Evolutionary conservation across 2,113 vertebrate species (phyloP).

Genomic region (Cavia porcellus): DNA sequence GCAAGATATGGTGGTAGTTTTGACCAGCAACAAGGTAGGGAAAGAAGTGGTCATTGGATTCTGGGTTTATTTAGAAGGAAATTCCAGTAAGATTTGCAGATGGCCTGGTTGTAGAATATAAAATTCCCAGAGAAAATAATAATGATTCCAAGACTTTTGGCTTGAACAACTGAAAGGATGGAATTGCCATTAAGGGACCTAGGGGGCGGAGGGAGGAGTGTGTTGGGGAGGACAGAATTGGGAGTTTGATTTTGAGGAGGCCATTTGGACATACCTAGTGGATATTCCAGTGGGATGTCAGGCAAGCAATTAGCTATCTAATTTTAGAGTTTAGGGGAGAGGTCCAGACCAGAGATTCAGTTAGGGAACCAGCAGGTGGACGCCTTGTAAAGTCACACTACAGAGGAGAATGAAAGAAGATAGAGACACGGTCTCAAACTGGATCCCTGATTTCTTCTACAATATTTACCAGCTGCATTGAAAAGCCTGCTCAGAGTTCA

Average conservation of each 20-base stretch:
- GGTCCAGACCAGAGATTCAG: not conserved
- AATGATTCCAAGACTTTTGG: not conserved
- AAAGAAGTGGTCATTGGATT: not conserved
- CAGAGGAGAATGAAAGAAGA: not conserved
- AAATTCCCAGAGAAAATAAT: constrained; percentile 10
- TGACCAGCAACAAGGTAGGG: not conserved
- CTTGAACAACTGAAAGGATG: not conserved
- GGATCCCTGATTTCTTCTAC: not conserved
- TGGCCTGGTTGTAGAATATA: not conserved
- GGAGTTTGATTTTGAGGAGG: not conserved
- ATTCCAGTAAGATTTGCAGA: constrained; percentile 9
- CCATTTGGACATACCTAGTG: not conserved
- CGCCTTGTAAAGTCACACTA: not conserved
- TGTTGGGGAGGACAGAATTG: not conserved
- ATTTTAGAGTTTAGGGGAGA: constrained; percentile 34
- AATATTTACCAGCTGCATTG: not conserved
- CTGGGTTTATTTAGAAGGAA: constrained; percentile 49
- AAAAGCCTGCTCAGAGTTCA: not conserved
- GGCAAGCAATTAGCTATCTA: not conserved
- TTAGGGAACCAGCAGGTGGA: not conserved
- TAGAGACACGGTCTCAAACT: not conserved
- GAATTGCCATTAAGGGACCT: not conserved
- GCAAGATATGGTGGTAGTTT: constrained; percentile 1
- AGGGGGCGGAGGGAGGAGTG: not conserved
- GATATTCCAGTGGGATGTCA: not conserved